Evolutionary conservation across 2,797 vertebrate genomes (phyloP).

Genomic region (Danio choprae): DNA sequence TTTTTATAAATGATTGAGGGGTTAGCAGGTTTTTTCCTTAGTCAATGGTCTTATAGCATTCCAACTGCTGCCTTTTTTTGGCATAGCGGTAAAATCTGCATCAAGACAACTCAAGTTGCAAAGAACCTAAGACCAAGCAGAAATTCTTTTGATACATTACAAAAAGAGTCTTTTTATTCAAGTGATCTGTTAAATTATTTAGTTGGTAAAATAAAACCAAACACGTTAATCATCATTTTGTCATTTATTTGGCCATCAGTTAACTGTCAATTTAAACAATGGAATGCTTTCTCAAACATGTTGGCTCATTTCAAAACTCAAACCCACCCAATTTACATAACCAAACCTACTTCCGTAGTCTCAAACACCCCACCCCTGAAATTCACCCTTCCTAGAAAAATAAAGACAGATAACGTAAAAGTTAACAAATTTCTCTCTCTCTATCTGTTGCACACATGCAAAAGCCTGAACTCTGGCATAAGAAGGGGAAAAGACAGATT

Average conservation of each 20-base stretch:
- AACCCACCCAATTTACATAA: slow-evolving; percentile 47
- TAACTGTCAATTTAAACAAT: slow-evolving; percentile 80
- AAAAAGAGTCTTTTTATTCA: no score
- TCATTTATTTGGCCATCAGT: slow-evolving; percentile 95
- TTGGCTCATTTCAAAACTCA: slow-evolving; percentile 37
- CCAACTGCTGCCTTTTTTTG: no score
- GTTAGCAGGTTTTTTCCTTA: no score
- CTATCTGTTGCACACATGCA: slow-evolving; percentile 43
- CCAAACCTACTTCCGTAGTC: slow-evolving; percentile 12
- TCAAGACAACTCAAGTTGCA: no score
- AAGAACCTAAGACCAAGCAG: no score
- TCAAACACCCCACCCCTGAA: slow-evolving; percentile 38
- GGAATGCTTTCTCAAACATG: slow-evolving; percentile 80
- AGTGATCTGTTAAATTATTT: no score
- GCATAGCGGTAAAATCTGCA: no score
- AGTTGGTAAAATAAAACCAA: no score
- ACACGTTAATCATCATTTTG: slow-evolving; percentile 70
- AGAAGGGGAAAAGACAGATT: slow-evolving; percentile 45
- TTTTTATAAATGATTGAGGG: no score
- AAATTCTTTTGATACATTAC: no score
- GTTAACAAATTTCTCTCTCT: slow-evolving; percentile 16
- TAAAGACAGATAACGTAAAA: slow-evolving; percentile 40
- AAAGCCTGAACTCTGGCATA: slow-evolving; percentile 53
- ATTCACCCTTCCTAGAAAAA: slow-evolving; percentile 45
- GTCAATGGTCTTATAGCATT: no score